phyloP scores from a whole-genome alignment of 2,797 vertebrate genomes.

The Acrocephalus scirpaceus region DNA sequence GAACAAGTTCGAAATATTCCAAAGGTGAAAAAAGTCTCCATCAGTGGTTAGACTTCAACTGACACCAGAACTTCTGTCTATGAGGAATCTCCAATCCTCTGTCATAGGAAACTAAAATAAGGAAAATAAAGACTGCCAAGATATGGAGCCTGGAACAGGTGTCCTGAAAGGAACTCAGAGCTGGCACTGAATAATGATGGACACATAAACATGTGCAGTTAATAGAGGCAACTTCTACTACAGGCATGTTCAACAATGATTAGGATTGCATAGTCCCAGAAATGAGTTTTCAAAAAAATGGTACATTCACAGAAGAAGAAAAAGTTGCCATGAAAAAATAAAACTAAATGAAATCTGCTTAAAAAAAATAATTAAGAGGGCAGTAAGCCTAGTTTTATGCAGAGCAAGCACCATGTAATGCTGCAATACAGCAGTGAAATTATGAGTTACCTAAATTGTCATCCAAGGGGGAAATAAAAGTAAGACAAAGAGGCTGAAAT shows the following conservation, averaged over 20 bases:
- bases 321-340: not conserved
- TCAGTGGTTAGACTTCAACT: not conserved
- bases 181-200: not conserved
- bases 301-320: not conserved
- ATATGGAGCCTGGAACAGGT: not conserved
- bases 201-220: not conserved
- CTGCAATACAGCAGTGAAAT: not conserved
- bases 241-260: not conserved
- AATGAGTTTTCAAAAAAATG: not conserved
- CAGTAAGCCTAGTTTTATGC: not conserved
- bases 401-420: not conserved
- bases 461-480: not conserved
- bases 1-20: accelerated
- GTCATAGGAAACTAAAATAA: not conserved
- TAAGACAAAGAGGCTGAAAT: not conserved
- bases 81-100: not conserved
- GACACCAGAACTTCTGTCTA: not conserved
- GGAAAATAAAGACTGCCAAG: not conserved
- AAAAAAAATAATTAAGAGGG: not conserved
- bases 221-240: not conserved
- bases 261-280: not conserved
- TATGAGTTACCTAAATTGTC: not conserved
- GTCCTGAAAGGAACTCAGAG: not conserved
- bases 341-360: not conserved
- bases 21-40: not conserved